These are phyloP conservation scores for Acridotheres tristis DNA, from an alignment of 2,797 vertebrate species.

Conservation along the genomic window DNA sequence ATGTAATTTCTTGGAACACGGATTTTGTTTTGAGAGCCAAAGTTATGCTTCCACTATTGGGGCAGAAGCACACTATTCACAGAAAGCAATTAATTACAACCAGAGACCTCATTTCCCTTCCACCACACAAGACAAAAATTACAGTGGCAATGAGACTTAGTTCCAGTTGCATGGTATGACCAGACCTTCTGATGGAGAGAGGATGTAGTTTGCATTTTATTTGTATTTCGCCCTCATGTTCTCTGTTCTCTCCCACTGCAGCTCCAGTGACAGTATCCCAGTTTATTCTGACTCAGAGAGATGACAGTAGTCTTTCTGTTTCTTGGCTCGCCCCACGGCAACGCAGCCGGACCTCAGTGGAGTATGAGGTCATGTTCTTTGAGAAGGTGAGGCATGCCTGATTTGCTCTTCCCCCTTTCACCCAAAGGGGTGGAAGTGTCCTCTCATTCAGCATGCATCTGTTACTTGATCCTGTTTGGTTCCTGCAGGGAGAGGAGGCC, in stretches of 20 bases:
- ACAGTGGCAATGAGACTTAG: not conserved
- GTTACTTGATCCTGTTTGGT: not conserved
- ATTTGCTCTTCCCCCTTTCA: not conserved
- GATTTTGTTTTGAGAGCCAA: not conserved
- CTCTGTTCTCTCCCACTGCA: not conserved
- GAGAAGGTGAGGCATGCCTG: constrained; percentile 56
- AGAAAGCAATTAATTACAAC: not conserved
- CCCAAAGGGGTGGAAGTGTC: not conserved
- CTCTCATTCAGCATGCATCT: not conserved
- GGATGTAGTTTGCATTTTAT: not conserved
- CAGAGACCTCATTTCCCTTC: not conserved
- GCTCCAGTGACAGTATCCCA: constrained; percentile 66
- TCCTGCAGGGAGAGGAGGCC: constrained; percentile 73
- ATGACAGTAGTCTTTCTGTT: constrained; percentile 71
- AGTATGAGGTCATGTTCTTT: constrained; percentile 73
- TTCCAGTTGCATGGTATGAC: not conserved
- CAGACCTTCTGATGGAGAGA: not conserved
- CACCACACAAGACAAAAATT: not conserved
- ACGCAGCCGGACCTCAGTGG: constrained; percentile 59
- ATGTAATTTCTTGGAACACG: not conserved
- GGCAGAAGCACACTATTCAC: not conserved
- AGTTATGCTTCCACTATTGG: not conserved
- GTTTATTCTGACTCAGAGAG: constrained; percentile 60
- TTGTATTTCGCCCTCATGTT: not conserved
- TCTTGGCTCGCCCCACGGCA: constrained; percentile 64